These are phyloP conservation scores for Oxystoma pomonae DNA, from an alignment of 2,888 invertebrate genomes.

Conservation along the genomic window DNA sequence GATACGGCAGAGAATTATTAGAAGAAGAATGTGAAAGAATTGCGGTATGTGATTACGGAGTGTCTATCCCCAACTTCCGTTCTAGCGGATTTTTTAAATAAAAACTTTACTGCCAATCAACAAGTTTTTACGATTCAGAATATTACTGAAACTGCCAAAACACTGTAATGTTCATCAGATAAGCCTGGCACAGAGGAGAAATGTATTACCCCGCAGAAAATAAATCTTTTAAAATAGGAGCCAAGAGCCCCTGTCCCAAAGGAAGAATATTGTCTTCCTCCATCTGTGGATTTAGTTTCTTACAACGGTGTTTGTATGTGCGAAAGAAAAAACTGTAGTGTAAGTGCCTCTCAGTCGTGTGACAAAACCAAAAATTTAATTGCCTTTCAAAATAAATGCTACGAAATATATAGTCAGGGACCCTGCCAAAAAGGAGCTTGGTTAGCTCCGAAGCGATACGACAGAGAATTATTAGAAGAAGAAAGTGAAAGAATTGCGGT, in stretches of 20 bases:
- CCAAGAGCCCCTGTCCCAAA: constrained; percentile 68
- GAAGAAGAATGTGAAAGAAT: neutral
- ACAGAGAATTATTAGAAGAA: constrained; percentile 26
- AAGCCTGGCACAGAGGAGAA: no score
- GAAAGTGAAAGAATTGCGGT: constrained; percentile 32
- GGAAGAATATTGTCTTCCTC: constrained; percentile 59
- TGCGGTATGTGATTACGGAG: constrained; percentile 51
- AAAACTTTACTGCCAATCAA: no score
- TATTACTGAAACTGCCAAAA: no score
- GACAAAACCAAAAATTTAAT: constrained; percentile 54
- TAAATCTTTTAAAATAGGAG: constrained; percentile 74
- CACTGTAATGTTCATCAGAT: no score
- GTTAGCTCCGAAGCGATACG: constrained; percentile 56
- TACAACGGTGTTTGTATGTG: constrained; percentile 82
- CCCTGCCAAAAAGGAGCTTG: constrained; percentile 71
- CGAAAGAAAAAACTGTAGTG: constrained; percentile 31
- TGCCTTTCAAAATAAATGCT: constrained; percentile 61
- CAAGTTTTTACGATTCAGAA: no score
- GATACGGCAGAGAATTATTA: neutral
- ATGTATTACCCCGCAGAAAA: constrained; percentile 71
- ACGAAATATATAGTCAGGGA: constrained; percentile 71
- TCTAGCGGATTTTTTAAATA: no score
- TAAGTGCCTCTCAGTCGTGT: constrained; percentile 23
- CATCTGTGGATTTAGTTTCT: constrained; percentile 77
- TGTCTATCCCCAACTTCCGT: no score